Evolutionary conservation across 1,140 invertebrate species (phyloP), one percentile per base, ranked within the genome.

Genomic region (Bombus soroeensis): DNA sequence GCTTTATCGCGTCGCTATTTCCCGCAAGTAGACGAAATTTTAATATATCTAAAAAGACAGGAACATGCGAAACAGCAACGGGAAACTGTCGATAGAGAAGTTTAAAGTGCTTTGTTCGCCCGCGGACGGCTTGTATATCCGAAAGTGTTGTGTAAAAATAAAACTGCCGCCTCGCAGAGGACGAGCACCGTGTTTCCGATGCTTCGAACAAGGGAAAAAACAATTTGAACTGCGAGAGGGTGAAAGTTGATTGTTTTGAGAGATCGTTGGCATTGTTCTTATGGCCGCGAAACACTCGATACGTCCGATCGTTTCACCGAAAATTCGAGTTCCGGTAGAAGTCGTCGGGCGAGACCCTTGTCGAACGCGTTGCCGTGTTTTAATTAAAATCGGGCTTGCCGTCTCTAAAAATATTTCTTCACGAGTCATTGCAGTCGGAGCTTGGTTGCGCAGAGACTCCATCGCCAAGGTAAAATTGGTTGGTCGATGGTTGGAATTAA

Each of bases 341-440:
- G 10, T 39, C 5, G 15, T 12, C 39, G 9, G 15, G 15, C 64
- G 32, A n/a, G 22, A 8, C 6, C 8, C 1, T 6, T 0, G 12
- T 25, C 4, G 39, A 43, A 9, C 39, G 39, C 71, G 64, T 39
- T 62, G 78, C 34, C 62, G 79, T 74, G 68, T 87, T 88, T 88
- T 88, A 88, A 88, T 88, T 88, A 87, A 87, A 86, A 88, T 75
- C 59, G 62, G 86, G 57, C 18, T 32, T 37, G 73, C 15, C 70
- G 86, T 32, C 18, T 68, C 53, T 71, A 59, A 53, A 78, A 76
- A 80, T 88, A 87, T 88, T 88, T 88, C 86, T 84, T 84, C 81
- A 47, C 75, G 53, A 77, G 71, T 34, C 73, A 83, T 83, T 77
- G 66, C 85, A 71, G 41, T 6, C 22, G 75, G 41, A 62, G 62